phyloP scores from a whole-genome alignment of 2,113 vertebrate species.

The Pseudorhombus dupliciocellatus region DNA sequence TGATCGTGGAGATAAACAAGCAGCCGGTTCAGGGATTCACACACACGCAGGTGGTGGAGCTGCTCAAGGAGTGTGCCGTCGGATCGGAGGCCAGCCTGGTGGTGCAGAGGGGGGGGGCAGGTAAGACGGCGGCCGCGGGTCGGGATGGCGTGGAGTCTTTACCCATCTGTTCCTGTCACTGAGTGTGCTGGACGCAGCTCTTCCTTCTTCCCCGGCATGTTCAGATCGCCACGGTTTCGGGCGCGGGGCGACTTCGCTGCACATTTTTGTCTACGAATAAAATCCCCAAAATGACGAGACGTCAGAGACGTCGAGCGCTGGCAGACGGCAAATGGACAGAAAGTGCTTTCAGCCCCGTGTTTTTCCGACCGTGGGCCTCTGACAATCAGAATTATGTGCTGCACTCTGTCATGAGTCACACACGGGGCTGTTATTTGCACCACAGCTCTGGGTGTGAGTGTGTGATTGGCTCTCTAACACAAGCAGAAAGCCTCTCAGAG shows the following conservation, averaged over 20 bases:
- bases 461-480: background rate
- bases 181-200: background rate
- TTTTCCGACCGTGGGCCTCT: conserved; percentile 34
- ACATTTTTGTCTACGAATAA: background rate
- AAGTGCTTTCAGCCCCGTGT: conserved; percentile 44
- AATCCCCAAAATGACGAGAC: conserved; percentile 16
- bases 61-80: conserved; percentile 95
- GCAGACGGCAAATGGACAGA: conserved; percentile 31
- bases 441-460: conserved; percentile 10
- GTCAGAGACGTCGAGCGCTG: conserved; percentile 20
- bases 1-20: conserved; percentile 98
- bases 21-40: conserved; percentile 91
- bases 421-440: conserved; percentile 35
- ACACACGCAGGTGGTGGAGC: conserved; percentile 98
- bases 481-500: conserved; percentile 3
- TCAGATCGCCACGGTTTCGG: conserved; percentile 12
- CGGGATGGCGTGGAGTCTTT: conserved; percentile 6
- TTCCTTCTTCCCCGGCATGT: background rate
- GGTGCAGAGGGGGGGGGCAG: conserved; percentile 91
- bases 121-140: conserved; percentile 56
- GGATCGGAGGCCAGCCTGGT: conserved; percentile 92
- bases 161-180: background rate
- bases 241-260: background rate
- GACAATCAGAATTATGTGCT: conserved; percentile 40
- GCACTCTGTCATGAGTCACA: conserved; percentile 33